Conservation (phyloP, 2,113 vertebrate genomes). For the Pelvicachromis taeniatus region DNA sequence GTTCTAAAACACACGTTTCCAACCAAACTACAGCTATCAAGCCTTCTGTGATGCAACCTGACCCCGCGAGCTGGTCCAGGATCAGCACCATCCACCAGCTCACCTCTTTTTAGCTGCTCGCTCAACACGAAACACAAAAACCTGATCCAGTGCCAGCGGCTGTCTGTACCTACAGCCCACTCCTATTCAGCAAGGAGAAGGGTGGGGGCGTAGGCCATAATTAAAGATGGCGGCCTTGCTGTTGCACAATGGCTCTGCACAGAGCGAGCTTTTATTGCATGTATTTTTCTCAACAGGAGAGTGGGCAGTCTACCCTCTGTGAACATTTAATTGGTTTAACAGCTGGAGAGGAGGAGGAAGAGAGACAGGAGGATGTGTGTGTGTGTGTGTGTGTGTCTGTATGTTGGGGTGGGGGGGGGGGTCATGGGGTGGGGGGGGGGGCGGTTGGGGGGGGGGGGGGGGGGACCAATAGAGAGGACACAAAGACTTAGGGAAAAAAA, state of each 20-base stretch:
- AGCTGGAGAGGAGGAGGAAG: constrained; percentile 58
- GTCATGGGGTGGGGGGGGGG: too few relatives aligned
- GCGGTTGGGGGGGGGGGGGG: too few relatives aligned
- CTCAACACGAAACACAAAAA: constrained; percentile 40
- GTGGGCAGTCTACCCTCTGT: constrained; percentile 69
- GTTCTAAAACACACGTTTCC: neutral
- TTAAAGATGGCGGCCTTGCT: constrained; percentile 69
- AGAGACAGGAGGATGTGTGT: neutral
- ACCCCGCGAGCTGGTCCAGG: neutral
- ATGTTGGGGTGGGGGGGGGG: too few relatives aligned
- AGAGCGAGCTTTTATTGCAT: constrained; percentile 65
- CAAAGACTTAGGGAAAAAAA: constrained; percentile 36
- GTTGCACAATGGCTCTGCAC: constrained; percentile 58
- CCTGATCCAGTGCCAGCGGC: constrained; percentile 50
- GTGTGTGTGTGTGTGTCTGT: neutral
- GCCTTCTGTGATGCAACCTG: neutral
- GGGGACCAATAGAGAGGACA: constrained; percentile 22
- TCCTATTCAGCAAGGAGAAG: constrained; percentile 61
- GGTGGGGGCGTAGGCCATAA: constrained; percentile 69
- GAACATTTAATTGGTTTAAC: constrained; percentile 73
- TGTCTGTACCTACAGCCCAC: constrained; percentile 66
- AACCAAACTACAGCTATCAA: neutral
- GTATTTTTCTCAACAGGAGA: constrained; percentile 71
- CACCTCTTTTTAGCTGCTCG: constrained; percentile 13
- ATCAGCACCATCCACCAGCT: constrained; percentile 18